A percentile compares a stretch with the other conserved stretches of the same genome.
These are phyloP conservation scores for Cyprinodon diabolis DNA, from an alignment of 2,797 vertebrate genomes.

Conservation along the genomic window DNA sequence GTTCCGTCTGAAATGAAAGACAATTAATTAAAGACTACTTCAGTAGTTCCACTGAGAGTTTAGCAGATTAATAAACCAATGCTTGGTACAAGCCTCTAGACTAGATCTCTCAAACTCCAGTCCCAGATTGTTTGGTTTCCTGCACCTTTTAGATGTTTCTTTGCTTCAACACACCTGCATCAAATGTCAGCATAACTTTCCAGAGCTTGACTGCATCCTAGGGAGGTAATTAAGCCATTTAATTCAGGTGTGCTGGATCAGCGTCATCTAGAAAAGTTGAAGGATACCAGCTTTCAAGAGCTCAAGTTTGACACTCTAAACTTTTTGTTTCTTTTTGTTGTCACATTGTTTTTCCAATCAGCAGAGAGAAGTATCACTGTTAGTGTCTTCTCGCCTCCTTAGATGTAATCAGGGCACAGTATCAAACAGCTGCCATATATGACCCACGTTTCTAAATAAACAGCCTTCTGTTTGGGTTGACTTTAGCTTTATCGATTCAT, in stretches of 20 bases:
- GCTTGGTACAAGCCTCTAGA: not conserved
- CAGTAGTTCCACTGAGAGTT: not conserved
- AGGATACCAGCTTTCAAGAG: no score
- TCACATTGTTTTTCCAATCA: no score
- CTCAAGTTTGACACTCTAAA: not conserved
- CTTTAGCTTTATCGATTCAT: not conserved
- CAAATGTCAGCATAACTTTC: no score
- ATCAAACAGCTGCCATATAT: not conserved
- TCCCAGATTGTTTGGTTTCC: no score
- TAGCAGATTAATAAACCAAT: not conserved
- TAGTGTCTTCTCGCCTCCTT: not conserved
- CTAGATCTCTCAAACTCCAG: no score
- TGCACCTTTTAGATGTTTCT: no score
- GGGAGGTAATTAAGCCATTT: no score
- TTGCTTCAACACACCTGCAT: no score
- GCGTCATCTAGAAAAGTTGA: no score
- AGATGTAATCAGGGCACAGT: not conserved
- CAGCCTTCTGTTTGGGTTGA: not conserved
- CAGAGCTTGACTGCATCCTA: no score
- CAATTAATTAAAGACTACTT: not conserved
- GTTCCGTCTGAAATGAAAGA: no score
- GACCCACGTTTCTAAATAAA: not conserved
- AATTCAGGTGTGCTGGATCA: no score
- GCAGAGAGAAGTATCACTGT: not conserved
- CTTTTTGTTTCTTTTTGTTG: not conserved